A percentile compares a stretch with the other conserved stretches of the same genome.
These are phyloP conservation scores for Rhagophthalmus giganteus DNA, from an alignment of 2,888 invertebrate species.

Conservation along the genomic window DNA sequence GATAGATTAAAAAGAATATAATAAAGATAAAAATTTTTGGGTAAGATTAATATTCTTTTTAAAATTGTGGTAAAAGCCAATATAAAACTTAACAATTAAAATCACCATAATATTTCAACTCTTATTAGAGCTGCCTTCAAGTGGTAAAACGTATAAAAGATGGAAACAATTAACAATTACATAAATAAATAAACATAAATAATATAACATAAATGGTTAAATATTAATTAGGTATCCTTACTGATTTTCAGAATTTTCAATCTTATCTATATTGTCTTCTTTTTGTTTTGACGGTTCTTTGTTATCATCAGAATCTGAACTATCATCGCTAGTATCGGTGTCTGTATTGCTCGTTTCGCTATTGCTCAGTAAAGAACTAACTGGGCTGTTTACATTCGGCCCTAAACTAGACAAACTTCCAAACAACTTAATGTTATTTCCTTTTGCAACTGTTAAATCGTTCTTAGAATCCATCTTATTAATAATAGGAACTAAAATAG, in stretches of 20 bases:
- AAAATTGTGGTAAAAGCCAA: no score
- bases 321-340: constrained; percentile 35
- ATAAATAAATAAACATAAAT: no score
- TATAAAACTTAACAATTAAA: no score
- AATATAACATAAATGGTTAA: no score
- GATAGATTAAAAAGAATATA: no score
- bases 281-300: constrained; percentile 6
- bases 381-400: constrained; percentile 67
- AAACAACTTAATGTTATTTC: constrained; percentile 48
- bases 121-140: no score
- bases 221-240: no score
- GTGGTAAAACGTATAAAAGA: no score
- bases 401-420: constrained; percentile 72
- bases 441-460: constrained; percentile 31
- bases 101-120: no score
- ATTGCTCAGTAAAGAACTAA: constrained; percentile 51
- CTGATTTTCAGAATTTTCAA: constrained; percentile 1
- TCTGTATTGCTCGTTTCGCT: constrained; percentile 26
- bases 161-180: no score
- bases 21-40: no score
- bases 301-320: constrained; percentile 42
- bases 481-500: constrained; percentile 71
- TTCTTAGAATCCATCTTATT: constrained; percentile 61
- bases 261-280: background rate
- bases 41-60: no score